These are phyloP conservation scores for Amphiprion ocellaris DNA, from an alignment of 2,113 vertebrate species.

Conservation along the genomic window DNA sequence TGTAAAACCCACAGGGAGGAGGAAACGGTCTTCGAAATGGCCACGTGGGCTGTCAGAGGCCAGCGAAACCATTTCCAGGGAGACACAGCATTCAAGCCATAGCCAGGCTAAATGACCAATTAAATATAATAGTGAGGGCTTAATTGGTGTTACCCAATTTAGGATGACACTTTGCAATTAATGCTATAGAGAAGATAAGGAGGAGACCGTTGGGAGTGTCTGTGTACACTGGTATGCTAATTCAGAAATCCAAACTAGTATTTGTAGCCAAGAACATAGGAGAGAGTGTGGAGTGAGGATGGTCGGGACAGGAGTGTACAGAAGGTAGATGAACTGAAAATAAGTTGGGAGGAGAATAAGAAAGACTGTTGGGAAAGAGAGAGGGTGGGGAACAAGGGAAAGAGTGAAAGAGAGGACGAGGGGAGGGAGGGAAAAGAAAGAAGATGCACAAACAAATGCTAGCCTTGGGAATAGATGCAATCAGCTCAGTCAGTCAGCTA, in stretches of 20 bases:
- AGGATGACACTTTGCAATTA: conserved; percentile 58
- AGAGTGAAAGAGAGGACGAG: conserved; percentile 18
- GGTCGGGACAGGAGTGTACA: neutral
- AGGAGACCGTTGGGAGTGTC: conserved; percentile 17
- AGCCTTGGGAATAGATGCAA: conserved; percentile 77
- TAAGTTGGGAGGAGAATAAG: conserved; percentile 38
- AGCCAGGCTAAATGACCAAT: conserved; percentile 71
- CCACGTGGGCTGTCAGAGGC: conserved; percentile 59
- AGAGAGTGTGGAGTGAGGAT: neutral
- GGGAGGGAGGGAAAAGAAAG: conserved; percentile 29
- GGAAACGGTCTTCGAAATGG: conserved; percentile 62
- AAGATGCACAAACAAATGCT: conserved; percentile 74
- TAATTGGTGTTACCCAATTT: conserved; percentile 71
- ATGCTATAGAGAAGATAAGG: conserved; percentile 56
- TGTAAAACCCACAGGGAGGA: conserved; percentile 63
- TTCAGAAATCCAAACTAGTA: conserved; percentile 24
- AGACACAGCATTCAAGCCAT: conserved; percentile 51
- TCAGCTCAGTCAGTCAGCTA: conserved; percentile 80
- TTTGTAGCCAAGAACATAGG: conserved; percentile 20
- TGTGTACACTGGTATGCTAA: conserved; percentile 21
- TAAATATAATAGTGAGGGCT: conserved; percentile 69
- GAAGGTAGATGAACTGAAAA: conserved; percentile 28
- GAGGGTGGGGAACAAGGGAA: conserved; percentile 13
- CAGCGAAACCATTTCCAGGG: conserved; percentile 61
- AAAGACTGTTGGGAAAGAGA: conserved; percentile 28